A percentile compares a stretch with the other conserved stretches of the same genome.
Evolutionary conservation across 2,797 vertebrate genomes (phyloP).

Genomic region (Fistularia commersonii): DNA sequence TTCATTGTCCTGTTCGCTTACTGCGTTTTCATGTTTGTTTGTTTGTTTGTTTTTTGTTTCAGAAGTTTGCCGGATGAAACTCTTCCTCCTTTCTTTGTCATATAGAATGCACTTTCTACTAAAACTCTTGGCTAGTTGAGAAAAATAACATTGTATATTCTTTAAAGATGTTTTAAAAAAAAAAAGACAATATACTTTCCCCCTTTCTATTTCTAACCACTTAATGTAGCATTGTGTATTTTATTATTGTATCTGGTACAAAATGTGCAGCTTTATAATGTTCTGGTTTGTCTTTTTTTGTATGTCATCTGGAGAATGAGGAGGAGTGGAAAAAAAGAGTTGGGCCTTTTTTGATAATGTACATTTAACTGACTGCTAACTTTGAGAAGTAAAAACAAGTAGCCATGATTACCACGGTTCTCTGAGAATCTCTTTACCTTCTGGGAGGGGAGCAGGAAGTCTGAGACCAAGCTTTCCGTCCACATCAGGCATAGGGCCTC

Average conservation of each 20-base stretch:
- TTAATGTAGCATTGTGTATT: constrained; percentile 85
- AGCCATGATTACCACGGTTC: constrained; percentile 64
- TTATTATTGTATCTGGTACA: constrained; percentile 86
- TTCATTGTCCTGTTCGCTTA: constrained; percentile 18
- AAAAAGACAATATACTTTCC: constrained; percentile 74
- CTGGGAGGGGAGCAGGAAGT: neutral
- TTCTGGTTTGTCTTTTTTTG: constrained; percentile 66
- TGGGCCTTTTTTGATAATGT: constrained; percentile 85
- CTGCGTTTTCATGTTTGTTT: constrained; percentile 7
- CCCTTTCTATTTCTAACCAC: constrained; percentile 85
- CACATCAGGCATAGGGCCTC: too few species aligned
- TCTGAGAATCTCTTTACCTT: constrained; percentile 20
- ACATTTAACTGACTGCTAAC: constrained; percentile 86
- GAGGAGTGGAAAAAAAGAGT: constrained; percentile 66
- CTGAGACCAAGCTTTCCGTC: neutral
- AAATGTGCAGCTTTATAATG: constrained; percentile 78
- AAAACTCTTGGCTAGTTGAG: constrained; percentile 81
- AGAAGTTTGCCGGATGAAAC: constrained; percentile 52
- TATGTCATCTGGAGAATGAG: constrained; percentile 66
- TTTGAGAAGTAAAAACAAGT: constrained; percentile 81
- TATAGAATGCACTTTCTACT: constrained; percentile 89
- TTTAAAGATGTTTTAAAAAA: constrained; percentile 79
- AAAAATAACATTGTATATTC: constrained; percentile 79
- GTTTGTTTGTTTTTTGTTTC: constrained; percentile 17
- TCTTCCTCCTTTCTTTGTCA: constrained; percentile 80